A percentile compares a stretch with the other conserved stretches of the same genome.
Evolutionary conservation across 2,797 vertebrate species (phyloP).

Genomic region (Rhincodon typus): DNA sequence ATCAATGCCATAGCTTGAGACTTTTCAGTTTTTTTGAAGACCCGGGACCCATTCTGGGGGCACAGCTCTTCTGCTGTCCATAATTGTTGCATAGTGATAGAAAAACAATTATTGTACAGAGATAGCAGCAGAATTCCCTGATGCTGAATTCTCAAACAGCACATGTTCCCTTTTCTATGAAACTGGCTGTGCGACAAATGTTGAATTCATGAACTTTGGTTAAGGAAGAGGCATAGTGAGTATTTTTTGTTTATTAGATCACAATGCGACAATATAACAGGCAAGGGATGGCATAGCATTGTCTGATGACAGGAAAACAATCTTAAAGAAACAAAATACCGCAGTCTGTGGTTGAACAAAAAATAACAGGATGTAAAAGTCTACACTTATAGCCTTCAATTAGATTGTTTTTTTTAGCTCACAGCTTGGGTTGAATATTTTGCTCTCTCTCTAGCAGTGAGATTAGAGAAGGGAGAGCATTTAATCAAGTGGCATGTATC

Average conservation of each 20-base stretch:
- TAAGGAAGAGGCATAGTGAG: not conserved
- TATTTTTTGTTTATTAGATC: slow-evolving; percentile 15
- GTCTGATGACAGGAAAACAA: not conserved
- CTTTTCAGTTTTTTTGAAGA: not conserved
- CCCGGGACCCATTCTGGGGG: not conserved
- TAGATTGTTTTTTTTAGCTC: not conserved
- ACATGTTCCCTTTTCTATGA: not conserved
- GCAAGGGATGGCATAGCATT: not conserved
- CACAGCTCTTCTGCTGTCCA: not conserved
- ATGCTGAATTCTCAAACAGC: not conserved
- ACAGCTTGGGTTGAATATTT: too few species aligned
- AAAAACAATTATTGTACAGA: not conserved
- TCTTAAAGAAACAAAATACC: not conserved
- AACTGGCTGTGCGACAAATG: not conserved
- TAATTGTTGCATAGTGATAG: not conserved
- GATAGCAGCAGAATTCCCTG: not conserved
- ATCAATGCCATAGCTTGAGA: not conserved
- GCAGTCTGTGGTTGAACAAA: slow-evolving; percentile 1
- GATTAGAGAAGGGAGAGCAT: too few species aligned
- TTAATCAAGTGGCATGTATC: too few species aligned
- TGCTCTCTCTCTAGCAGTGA: too few species aligned
- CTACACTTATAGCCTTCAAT: not conserved
- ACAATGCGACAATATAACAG: not conserved
- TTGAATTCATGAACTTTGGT: not conserved
- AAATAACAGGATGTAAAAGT: not conserved